Percentiles rank a stretch among this genome's conserved stretches.
phyloP scores from a whole-genome alignment of 2,888 invertebrate genomes.

The Charanyca ferruginea region DNA sequence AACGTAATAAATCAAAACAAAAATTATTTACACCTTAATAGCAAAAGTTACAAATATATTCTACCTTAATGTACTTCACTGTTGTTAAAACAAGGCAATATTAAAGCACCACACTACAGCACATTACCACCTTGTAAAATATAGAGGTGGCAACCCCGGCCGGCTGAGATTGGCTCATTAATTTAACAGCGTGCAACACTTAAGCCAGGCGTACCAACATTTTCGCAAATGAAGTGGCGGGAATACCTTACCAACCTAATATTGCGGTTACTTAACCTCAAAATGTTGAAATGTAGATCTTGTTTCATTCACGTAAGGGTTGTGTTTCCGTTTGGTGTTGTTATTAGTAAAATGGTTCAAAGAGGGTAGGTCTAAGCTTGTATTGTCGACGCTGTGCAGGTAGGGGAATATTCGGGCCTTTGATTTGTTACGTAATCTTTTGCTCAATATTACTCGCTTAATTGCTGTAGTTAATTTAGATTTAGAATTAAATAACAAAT shows the following conservation, averaged over 20 bases:
- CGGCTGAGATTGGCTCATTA: constrained; percentile 90
- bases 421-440: constrained; percentile 84
- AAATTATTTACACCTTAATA: constrained; percentile 34
- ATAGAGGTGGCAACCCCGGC: constrained; percentile 84
- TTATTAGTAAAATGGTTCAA: constrained; percentile 52
- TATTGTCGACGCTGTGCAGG: constrained; percentile 82
- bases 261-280: constrained; percentile 42
- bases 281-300: constrained; percentile 29
- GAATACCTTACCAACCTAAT: constrained; percentile 73
- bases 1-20: constrained; percentile 34
- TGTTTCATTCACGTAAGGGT: constrained; percentile 56
- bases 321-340: neutral
- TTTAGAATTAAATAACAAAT: constrained; percentile 53
- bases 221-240: constrained; percentile 89
- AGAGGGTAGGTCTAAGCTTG: constrained; percentile 72
- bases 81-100: constrained; percentile 67
- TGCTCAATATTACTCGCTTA: constrained; percentile 74
- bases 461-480: constrained; percentile 73
- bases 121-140: constrained; percentile 90
- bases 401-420: constrained; percentile 74
- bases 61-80: constrained; percentile 54
- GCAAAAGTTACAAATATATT: constrained; percentile 53
- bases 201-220: constrained; percentile 89
- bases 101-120: constrained; percentile 73
- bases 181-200: constrained; percentile 91